Conservation (phyloP, 2,113 vertebrate genomes). For the Oplegnathus fasciatus region DNA sequence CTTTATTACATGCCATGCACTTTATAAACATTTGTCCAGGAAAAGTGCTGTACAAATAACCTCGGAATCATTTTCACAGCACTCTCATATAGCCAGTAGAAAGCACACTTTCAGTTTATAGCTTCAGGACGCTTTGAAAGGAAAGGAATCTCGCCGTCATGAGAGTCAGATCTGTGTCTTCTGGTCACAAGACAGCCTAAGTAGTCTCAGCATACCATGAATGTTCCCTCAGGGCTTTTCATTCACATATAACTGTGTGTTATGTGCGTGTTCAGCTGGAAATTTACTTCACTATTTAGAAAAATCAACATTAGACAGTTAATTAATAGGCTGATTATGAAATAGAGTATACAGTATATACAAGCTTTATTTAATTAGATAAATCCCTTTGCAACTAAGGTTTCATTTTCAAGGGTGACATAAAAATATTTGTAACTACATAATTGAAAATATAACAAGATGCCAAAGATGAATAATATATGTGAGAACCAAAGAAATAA, state of each 20-base stretch:
- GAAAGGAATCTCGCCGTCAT: slow-evolving; percentile 25
- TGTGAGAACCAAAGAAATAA: background rate
- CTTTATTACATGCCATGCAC: background rate
- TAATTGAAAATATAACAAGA: background rate
- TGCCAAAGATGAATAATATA: background rate
- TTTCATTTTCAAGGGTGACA: background rate
- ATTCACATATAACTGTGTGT: background rate
- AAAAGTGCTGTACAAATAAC: background rate
- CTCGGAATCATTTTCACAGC: background rate
- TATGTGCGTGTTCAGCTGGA: background rate
- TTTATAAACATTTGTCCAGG: too few relatives aligned
- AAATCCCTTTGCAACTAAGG: background rate
- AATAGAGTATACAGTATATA: background rate
- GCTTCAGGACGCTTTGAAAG: slow-evolving; percentile 15
- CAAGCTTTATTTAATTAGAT: background rate
- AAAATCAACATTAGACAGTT: background rate
- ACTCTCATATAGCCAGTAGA: background rate
- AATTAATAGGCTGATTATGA: background rate
- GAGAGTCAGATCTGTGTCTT: background rate
- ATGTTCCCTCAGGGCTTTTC: background rate
- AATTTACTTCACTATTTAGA: background rate
- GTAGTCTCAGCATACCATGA: background rate
- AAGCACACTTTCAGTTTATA: slow-evolving; percentile 14
- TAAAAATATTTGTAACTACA: background rate
- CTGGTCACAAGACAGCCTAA: slow-evolving; percentile 29